Base-by-base conservation (phyloP, 2,113 vertebrate genomes). In the Varanus salvator region DNA sequence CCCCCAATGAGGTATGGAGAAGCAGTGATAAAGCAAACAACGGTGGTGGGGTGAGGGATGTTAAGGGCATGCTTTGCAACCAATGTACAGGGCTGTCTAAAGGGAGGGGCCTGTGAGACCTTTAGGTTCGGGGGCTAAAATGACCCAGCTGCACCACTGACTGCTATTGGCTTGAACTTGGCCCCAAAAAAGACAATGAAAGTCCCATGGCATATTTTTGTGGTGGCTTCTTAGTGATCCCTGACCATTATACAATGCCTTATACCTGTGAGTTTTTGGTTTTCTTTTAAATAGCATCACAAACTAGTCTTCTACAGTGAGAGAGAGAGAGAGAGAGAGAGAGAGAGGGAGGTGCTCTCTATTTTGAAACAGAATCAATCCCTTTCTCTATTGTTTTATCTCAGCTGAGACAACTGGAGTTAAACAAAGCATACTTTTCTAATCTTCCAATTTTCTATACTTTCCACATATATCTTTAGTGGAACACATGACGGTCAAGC, bases 401-500 rank as follows among this genome's bases (percentile, higher is more conserved):
- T 57, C 57, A 84, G 23, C 34, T 6, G 72, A 66, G 48, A 69
- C 81, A 69, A 66, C 66, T 68, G 3, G 88, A 93, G 93, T 60
- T 84, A 75, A 89, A 83, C 44, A 50, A 14, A 14, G 52, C 74
- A 66, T 54, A 82, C 87, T 86, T 91, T 29, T 14, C 76, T 66
- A 74, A 76, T 88, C 34, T 64, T 80, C 9, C 14, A 90, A 88
- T 9, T 85, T 85, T 66, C 90, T 95, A 89, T 76, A 89, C 57
- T 91, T 91, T 85, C 66, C 74, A 80, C 34, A 34, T 80, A 44
- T 57, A 90, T 86, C 94, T 93, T 92, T 88, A 93, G 93, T 4
- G 25, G 90, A 93, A 91, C 90, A 86, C 93, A 95, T 94, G 83
- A 83, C 6, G 31, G 86, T 91, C 94, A 92, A 94, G 89, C 91